These are phyloP conservation scores for Notoglanidium macrostoma DNA, from an alignment of 2,797 vertebrate genomes.

Conservation along the genomic window DNA sequence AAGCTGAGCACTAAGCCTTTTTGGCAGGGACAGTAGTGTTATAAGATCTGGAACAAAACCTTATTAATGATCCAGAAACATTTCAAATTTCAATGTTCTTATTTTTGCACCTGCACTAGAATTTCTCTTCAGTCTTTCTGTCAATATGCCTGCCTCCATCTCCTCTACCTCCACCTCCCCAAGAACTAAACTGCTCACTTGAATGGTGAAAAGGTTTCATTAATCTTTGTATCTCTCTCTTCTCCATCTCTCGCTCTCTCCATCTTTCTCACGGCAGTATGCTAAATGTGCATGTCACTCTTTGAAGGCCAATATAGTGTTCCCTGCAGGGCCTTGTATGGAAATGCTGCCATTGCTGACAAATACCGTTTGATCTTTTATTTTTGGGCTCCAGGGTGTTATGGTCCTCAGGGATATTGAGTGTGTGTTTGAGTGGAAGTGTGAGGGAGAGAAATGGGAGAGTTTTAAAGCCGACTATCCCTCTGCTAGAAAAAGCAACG, in stretches of 20 bases:
- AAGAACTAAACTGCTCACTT: constrained; percentile 24
- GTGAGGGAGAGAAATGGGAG: neutral
- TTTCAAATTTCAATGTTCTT: neutral
- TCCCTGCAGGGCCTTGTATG: constrained; percentile 45
- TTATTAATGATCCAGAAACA: constrained; percentile 27
- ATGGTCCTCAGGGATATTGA: constrained; percentile 23
- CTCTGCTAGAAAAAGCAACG: constrained; percentile 19
- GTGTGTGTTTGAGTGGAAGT: neutral
- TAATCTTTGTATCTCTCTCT: constrained; percentile 13
- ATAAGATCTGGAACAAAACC: constrained; percentile 11
- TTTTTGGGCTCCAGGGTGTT: constrained; percentile 55
- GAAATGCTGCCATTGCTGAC: constrained; percentile 49
- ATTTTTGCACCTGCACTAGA: neutral
- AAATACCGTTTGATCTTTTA: constrained; percentile 58
- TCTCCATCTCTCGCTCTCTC: constrained; percentile 1
- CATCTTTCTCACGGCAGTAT: constrained; percentile 1
- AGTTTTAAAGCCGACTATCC: constrained; percentile 43
- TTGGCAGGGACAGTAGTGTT: neutral
- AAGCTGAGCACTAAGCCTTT: neutral
- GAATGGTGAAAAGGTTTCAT: constrained; percentile 30
- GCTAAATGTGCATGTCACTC: constrained; percentile 43
- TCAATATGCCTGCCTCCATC: constrained; percentile 4
- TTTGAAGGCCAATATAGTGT: constrained; percentile 50
- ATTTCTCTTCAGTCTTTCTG: neutral
- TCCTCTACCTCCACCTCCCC: neutral